Evolutionary conservation across 64 coral and sea anemone genomes (phyloP).

Genomic region (Hydrozoanthus tunicans): DNA sequence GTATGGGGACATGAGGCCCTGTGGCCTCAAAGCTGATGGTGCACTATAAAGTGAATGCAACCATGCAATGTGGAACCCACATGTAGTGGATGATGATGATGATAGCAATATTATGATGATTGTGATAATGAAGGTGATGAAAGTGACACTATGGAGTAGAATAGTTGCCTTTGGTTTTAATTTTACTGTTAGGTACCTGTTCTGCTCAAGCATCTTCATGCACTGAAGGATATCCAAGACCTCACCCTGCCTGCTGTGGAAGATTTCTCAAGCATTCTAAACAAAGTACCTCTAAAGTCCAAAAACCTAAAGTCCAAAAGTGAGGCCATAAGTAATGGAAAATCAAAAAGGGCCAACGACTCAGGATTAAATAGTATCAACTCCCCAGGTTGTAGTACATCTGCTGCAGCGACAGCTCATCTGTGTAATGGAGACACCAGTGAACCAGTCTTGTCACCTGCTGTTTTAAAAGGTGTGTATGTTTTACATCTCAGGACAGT

Average conservation of each 20-base stretch:
- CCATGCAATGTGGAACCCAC: no score
- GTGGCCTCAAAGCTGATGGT: no score
- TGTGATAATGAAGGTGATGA: no score
- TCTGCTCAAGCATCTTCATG: conserved; percentile 76
- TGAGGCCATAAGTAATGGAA: conserved; percentile 44
- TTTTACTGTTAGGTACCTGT: conserved; percentile 64
- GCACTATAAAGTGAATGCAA: no score
- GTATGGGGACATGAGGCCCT: no score
- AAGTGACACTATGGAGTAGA: no score
- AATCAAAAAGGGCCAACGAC: conserved; percentile 33
- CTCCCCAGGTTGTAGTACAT: background rate
- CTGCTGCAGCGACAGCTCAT: background rate
- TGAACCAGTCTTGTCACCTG: background rate
- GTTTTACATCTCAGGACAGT: no score
- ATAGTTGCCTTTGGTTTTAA: no score
- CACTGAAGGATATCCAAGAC: conserved; percentile 80
- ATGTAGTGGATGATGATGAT: no score
- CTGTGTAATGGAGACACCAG: conserved; percentile 65
- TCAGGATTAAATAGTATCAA: background rate
- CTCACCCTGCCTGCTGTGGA: conserved; percentile 81
- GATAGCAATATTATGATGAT: no score
- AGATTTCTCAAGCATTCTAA: conserved; percentile 69
- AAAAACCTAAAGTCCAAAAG: conserved; percentile 54
- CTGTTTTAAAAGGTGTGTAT: conserved; percentile 48
- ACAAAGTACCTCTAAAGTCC: conserved; percentile 51